phyloP scores from a whole-genome alignment of 2,797 vertebrate species.

The Oreortyx pictus region DNA sequence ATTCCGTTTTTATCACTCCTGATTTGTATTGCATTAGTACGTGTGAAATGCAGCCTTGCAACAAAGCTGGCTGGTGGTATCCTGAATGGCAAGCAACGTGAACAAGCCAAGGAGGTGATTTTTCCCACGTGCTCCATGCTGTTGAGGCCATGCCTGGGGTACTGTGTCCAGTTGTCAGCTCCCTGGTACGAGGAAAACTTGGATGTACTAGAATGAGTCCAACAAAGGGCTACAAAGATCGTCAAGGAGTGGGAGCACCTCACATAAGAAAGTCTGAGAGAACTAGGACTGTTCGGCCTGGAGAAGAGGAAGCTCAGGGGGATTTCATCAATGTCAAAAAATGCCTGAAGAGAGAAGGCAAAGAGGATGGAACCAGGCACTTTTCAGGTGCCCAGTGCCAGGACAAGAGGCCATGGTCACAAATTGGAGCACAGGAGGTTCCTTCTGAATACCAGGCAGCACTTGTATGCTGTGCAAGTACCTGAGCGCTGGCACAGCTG shows the following conservation, averaged over 20 bases:
- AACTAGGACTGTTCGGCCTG: not conserved
- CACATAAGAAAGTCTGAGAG: not conserved
- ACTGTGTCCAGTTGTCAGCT: not conserved
- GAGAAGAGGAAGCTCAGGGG: not conserved
- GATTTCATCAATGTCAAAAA: not conserved
- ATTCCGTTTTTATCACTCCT: not conserved
- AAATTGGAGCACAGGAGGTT: not conserved
- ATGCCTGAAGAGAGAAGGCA: not conserved
- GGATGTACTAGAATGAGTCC: not conserved
- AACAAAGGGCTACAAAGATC: not conserved
- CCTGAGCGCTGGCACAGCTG: not conserved
- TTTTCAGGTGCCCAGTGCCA: not conserved
- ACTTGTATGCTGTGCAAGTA: not conserved
- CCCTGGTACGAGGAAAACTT: not conserved
- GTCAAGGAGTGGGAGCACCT: not conserved
- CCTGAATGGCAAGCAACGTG: not conserved
- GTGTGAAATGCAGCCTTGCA: not conserved
- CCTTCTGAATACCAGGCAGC: not conserved
- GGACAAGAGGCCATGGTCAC: not conserved
- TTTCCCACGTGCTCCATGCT: not conserved
- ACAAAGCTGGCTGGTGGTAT: not conserved
- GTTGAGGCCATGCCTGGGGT: not conserved
- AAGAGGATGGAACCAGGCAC: accelerated
- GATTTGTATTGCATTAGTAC: not conserved
- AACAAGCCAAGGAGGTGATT: not conserved